Base-by-base conservation (phyloP, 2,888 invertebrate species). In the Melipona beecheii region DNA sequence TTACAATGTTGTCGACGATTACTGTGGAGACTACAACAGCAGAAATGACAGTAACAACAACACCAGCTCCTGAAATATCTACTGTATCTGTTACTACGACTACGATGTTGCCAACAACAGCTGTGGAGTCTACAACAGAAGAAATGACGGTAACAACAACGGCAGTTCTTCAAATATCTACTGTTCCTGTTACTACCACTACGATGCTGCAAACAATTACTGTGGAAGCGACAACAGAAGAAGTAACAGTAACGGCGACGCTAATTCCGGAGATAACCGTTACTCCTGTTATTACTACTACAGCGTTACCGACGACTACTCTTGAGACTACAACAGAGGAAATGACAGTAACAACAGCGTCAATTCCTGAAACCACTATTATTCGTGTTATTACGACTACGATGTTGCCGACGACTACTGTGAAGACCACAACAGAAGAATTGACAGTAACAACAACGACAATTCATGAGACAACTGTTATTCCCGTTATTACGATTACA, bases 1-100 rank as follows among this genome's bases (percentile, higher is more conserved):
- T 2, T 27, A 27, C 27, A 2, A 27, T 27, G 27, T 2, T 27
- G 27, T 2, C 27, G 27, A 27, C 27, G 27, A 31, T 31, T 15
- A 27, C 27, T 11, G 9, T 24, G 6, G 3, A 62, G 19, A 17
- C 15, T 84, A 88, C 86, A 64, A 87, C 6, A 82, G 88, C 5
- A 2, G 27, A 62, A 62, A 24, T 6, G 3, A 3, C 31, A 31
- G 31, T 0, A 31, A 31, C 31, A 31, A 31, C 31, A 4, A 3
- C 31, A 3, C 31, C 31, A 31, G 0, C 31, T 31, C 31, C 31
- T 31, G 2, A 31, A 2, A 31, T 3, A 2, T 2, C 2, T 31
- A 31, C 2, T 31, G 2, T n/a, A n/a, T n/a, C 31, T 31, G 31
- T 31, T 3, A 31, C 3, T 31, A 2, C 3, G 3, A 31, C 3